Evolutionary conservation across 2,888 invertebrate species (phyloP).

Genomic region (Bellardia bayeri): DNA sequence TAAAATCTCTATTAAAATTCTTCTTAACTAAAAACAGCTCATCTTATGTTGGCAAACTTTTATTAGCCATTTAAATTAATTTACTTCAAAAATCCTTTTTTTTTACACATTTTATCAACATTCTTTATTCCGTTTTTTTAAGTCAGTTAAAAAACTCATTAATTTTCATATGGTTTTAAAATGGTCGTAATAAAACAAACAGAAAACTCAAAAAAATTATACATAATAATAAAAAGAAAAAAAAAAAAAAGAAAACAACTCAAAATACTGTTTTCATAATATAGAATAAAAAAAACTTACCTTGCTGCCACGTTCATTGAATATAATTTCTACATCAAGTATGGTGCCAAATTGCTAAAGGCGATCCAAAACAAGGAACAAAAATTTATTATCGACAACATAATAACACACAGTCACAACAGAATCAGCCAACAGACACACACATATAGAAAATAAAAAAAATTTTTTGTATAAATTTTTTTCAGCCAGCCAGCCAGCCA

Average conservation of each 20-base stretch:
- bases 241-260: conserved; percentile 29
- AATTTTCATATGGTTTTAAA: conserved; percentile 71
- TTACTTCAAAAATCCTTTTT: conserved; percentile 10
- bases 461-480: conserved; percentile 46
- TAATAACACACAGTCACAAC: conserved; percentile 72
- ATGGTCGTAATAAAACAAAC: conserved; percentile 61
- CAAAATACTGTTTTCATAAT: conserved; percentile 56
- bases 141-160: conserved; percentile 66
- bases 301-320: conserved; percentile 99
- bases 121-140: background rate
- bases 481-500: conserved; percentile 56
- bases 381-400: conserved; percentile 71
- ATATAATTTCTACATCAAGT: conserved; percentile 99
- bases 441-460: conserved; percentile 44
- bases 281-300: conserved; percentile 87
- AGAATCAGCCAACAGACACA: conserved; percentile 53
- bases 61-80: conserved; percentile 57
- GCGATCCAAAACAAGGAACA: conserved; percentile 72
- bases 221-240: conserved; percentile 30
- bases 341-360: conserved; percentile 98
- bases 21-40: background rate
- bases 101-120: conserved; percentile 17
- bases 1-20: conserved; percentile 3
- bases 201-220: conserved; percentile 38
- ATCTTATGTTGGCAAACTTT: conserved; percentile 30